Conservation (phyloP, 2,797 vertebrate species). For the Phataginus tetradactyla region DNA sequence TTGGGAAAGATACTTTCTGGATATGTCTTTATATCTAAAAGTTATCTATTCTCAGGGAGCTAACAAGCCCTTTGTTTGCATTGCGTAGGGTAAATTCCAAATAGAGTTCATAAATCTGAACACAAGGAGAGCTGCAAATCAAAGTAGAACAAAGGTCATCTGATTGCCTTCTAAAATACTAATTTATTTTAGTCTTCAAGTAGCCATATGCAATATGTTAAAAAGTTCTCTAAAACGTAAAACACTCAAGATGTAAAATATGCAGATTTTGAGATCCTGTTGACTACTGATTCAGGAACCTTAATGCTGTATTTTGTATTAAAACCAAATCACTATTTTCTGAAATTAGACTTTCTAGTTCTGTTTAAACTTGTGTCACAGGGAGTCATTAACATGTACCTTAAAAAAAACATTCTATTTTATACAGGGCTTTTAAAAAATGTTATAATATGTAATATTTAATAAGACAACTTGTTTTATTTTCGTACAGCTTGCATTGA, state of each 20-base stretch:
- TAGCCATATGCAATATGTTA: not conserved
- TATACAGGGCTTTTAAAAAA: conserved; percentile 24
- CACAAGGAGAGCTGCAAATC: not conserved
- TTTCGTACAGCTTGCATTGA: conserved; percentile 93
- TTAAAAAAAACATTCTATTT: not conserved
- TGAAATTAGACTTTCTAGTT: conserved; percentile 32
- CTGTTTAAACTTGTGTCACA: conserved; percentile 18
- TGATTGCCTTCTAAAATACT: conserved; percentile 23
- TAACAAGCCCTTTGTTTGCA: not conserved
- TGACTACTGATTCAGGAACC: conserved; percentile 1
- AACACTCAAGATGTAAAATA: not conserved
- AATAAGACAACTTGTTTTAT: conserved; percentile 60
- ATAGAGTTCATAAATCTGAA: conserved; percentile 39
- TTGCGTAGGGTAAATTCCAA: conserved; percentile 2
- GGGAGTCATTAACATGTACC: conserved; percentile 30
- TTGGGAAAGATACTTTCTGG: conserved; percentile 17
- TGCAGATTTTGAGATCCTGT: not conserved
- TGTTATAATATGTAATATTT: not conserved
- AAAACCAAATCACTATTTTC: conserved; percentile 22
- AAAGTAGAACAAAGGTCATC: conserved; percentile 59
- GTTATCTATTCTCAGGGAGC: not conserved
- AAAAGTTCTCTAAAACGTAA: not conserved
- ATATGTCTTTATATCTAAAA: not conserved
- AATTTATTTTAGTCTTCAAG: not conserved
- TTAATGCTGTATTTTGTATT: conserved; percentile 21